phyloP scores from a whole-genome alignment of 2,888 invertebrate species.

The Stenichneumon culpator region DNA sequence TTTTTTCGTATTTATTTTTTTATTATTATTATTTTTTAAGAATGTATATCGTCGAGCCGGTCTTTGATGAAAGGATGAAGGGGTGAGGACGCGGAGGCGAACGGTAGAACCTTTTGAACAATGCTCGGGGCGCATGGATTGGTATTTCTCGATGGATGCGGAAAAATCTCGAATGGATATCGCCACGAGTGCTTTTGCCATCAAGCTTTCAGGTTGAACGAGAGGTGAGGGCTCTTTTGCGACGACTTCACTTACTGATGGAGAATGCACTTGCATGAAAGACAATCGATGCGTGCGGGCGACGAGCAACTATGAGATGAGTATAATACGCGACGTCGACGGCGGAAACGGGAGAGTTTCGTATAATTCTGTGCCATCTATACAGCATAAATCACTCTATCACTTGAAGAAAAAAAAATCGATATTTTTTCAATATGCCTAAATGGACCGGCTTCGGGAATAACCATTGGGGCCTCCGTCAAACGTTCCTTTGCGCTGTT shows the following conservation, averaged over 20 bases:
- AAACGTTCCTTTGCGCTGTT: conserved; percentile 53
- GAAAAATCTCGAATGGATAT: conserved; percentile 48
- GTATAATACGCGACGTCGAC: conserved; percentile 11
- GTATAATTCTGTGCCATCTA: conserved; percentile 18
- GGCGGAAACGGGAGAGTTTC: not conserved
- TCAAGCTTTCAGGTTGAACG: conserved; percentile 52
- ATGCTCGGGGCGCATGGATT: conserved; percentile 62
- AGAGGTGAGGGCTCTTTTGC: conserved; percentile 56
- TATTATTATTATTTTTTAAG: conserved; percentile 31
- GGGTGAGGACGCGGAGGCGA: conserved; percentile 37
- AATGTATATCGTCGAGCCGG: conserved; percentile 46
- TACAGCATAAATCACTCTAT: conserved; percentile 66
- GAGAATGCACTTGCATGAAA: conserved; percentile 54
- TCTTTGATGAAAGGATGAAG: conserved; percentile 62
- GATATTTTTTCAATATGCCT: conserved; percentile 80
- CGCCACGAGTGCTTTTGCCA: conserved; percentile 38
- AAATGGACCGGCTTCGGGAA: conserved; percentile 74
- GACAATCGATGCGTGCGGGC: conserved; percentile 56
- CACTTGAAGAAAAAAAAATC: conserved; percentile 75
- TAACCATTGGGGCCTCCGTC: conserved; percentile 55
- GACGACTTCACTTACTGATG: conserved; percentile 38
- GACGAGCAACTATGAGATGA: conserved; percentile 18
- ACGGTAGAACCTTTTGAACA: conserved; percentile 56
- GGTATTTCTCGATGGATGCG: conserved; percentile 67
- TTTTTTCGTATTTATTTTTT: conserved; percentile 22